Evolutionary conservation across 2,113 vertebrate species (phyloP).

Genomic region (Bettongia penicillata): DNA sequence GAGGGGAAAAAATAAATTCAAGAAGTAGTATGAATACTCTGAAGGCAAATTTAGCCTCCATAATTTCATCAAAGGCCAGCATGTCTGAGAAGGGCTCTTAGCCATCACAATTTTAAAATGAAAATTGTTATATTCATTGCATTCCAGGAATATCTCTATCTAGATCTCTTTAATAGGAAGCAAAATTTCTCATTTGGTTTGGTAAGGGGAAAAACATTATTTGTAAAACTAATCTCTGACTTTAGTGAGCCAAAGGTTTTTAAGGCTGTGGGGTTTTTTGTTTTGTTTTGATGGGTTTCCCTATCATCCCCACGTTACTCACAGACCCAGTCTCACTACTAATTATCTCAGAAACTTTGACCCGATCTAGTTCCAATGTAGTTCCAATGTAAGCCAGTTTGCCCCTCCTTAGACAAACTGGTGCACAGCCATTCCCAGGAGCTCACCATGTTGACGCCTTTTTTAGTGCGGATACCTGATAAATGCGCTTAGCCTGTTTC

Average conservation of each 20-base stretch:
- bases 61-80: not conserved
- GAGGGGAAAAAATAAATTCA: not conserved
- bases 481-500: not conserved
- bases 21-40: not conserved
- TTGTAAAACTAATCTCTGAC: slow-evolving; percentile 25
- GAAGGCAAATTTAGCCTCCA: not conserved
- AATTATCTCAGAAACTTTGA: not conserved
- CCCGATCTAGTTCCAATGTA: not conserved
- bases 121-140: no score
- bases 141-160: not conserved
- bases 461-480: not conserved
- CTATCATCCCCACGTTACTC: no score
- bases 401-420: not conserved
- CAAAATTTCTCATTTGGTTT: slow-evolving; percentile 16
- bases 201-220: slow-evolving; percentile 29
- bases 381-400: not conserved
- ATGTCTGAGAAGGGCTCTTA: not conserved
- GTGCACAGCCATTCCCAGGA: not conserved
- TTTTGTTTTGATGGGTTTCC: not conserved
- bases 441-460: not conserved
- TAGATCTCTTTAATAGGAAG: not conserved
- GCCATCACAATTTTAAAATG: no score
- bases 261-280: not conserved
- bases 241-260: not conserved
- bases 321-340: not conserved